phyloP scores from a whole-genome alignment of 2,797 vertebrate species.

The Aotus griseimembra region DNA sequence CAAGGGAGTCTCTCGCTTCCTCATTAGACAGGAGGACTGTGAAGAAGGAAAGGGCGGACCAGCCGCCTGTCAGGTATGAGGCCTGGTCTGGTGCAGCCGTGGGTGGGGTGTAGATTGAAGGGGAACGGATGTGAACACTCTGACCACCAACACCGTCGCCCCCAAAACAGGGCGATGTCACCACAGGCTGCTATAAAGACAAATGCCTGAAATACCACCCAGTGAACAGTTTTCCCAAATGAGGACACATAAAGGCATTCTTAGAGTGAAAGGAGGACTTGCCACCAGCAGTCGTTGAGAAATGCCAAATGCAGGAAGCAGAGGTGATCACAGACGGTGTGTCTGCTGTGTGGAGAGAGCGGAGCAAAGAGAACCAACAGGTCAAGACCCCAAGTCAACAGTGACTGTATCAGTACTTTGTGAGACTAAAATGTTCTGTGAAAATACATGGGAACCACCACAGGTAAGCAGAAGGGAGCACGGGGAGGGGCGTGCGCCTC shows the following conservation, averaged over 20 bases:
- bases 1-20: neutral
- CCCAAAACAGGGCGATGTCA: neutral
- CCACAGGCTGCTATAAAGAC: neutral
- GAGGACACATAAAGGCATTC: neutral
- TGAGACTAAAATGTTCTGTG: neutral
- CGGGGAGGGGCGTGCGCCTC: accelerated
- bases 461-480: accelerated
- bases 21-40: neutral
- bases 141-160: neutral
- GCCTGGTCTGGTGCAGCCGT: too few species aligned
- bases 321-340: neutral
- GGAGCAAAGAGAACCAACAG: neutral
- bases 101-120: neutral
- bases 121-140: too few species aligned
- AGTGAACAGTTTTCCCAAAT: neutral
- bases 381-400: neutral
- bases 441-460: neutral
- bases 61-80: neutral
- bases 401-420: neutral
- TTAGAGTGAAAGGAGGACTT: neutral
- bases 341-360: neutral
- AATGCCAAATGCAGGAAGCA: neutral
- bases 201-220: neutral
- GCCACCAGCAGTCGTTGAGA: neutral
- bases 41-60: neutral